phyloP scores from a whole-genome alignment of 2,797 vertebrate species.

The Ctenosaura bakeri region DNA sequence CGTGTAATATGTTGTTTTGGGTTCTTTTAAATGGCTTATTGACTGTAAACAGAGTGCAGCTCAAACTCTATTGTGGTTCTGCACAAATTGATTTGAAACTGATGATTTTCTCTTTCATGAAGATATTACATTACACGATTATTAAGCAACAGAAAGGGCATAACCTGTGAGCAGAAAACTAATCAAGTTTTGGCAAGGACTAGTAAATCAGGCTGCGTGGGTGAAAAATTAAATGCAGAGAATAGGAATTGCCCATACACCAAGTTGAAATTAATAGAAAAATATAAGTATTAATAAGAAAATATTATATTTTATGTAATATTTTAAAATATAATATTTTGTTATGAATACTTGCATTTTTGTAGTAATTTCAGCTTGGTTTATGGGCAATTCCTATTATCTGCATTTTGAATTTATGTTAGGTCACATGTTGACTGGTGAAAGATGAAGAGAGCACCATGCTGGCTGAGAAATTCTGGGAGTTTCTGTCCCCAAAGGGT shows the following conservation, averaged over 20 bases:
- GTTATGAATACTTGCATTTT: background rate
- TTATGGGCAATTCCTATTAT: conserved; percentile 30
- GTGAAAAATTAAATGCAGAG: conserved; percentile 41
- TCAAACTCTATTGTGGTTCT: conserved; percentile 40
- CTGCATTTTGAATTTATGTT: conserved; percentile 1
- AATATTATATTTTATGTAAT: too few relatives aligned
- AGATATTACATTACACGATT: conserved; percentile 44
- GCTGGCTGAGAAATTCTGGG: background rate
- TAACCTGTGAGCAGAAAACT: conserved; percentile 49
- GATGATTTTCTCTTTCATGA: conserved; percentile 46
- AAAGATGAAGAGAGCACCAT: too few relatives aligned
- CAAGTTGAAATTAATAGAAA: conserved; percentile 20
- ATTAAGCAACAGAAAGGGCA: conserved; percentile 54
- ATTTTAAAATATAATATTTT: too few relatives aligned
- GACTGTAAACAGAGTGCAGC: conserved; percentile 24
- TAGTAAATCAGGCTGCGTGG: conserved; percentile 42
- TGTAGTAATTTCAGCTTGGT: conserved; percentile 23
- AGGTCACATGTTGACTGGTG: too few relatives aligned
- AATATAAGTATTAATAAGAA: background rate
- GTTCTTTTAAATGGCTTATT: too few relatives aligned
- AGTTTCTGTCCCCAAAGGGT: background rate
- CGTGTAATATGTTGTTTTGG: too few relatives aligned
- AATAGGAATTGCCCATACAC: conserved; percentile 24
- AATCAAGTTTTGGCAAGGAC: conserved; percentile 33
- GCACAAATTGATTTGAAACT: conserved; percentile 53